These are phyloP conservation scores for Nautilus pompilius DNA, from an alignment of 1,140 invertebrate species.

Conservation along the genomic window DNA sequence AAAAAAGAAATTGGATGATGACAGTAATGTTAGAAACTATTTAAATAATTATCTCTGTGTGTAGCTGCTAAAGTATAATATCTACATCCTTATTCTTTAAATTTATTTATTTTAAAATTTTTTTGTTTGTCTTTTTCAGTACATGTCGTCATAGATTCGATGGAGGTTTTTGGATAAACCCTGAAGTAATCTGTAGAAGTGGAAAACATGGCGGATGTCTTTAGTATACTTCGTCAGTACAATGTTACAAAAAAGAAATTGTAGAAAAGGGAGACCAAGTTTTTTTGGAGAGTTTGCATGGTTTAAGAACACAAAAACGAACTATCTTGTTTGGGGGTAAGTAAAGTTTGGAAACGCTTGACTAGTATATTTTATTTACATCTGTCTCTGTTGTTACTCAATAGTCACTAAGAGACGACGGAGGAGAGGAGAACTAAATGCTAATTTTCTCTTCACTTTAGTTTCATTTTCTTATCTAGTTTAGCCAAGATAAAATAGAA, in stretches of 20 bases:
- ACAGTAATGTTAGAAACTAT: not conserved
- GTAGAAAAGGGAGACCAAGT: constrained; percentile 91
- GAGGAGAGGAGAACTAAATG: too few species aligned
- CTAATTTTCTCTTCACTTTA: too few species aligned
- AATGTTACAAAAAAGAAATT: constrained; percentile 97
- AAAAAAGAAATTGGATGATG: too few species aligned
- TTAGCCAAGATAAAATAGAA: too few species aligned
- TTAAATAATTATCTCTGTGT: not conserved
- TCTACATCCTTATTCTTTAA: not conserved
- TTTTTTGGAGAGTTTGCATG: constrained; percentile 97
- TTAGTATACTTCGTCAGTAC: constrained; percentile 92
- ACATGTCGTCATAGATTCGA: not conserved
- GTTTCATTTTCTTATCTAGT: too few species aligned
- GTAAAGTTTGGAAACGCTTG: too few species aligned
- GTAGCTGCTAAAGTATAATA: constrained; percentile 1
- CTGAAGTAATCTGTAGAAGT: not conserved
- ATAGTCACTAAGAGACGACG: too few species aligned
- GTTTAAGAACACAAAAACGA: constrained; percentile 97
- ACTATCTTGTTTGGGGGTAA: constrained; percentile 95
- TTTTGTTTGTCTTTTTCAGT: not conserved
- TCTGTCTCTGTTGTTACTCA: not conserved
- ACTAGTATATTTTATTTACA: not conserved
- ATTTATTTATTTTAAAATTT: not conserved
- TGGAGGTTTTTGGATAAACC: not conserved
- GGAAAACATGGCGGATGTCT: constrained; percentile 84